Evolutionary conservation across 2,797 vertebrate genomes (phyloP).

Genomic region (Anas flavirostris): DNA sequence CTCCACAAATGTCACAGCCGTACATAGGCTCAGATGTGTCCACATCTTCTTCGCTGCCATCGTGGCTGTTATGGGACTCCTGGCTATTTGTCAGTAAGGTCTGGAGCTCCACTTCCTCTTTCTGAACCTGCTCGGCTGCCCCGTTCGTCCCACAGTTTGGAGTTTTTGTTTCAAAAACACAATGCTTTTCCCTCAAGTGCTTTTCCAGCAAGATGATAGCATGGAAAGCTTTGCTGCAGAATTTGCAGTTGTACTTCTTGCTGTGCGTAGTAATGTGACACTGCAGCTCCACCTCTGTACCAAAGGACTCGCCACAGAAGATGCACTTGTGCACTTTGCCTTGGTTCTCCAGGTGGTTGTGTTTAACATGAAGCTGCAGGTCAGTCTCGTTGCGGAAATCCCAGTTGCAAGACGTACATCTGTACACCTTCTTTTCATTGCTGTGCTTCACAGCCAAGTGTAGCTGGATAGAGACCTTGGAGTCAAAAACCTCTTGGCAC

Average conservation of each 20-base stretch:
- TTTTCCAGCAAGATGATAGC: conserved; percentile 95
- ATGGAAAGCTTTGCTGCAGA: conserved; percentile 98
- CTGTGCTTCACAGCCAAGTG: conserved; percentile 98
- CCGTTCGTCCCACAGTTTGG: conserved; percentile 94
- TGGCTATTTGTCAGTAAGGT: conserved; percentile 92
- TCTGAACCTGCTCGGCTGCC: conserved; percentile 88
- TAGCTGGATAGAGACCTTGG: conserved; percentile 96
- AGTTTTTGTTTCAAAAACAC: conserved; percentile 93
- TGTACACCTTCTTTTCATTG: conserved; percentile 96
- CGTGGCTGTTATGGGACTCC: conserved; percentile 91
- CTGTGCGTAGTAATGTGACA: conserved; percentile 99
- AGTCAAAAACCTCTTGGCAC: conserved; percentile 98
- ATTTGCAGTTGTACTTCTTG: conserved; percentile 98
- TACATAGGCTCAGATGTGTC: conserved; percentile 96
- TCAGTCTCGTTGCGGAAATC: conserved; percentile 96
- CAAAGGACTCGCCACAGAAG: conserved; percentile 96
- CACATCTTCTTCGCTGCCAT: conserved; percentile 94
- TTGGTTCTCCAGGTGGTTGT: conserved; percentile 97
- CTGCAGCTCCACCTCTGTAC: conserved; percentile 97
- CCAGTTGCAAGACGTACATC: conserved; percentile 98
- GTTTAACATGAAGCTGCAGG: conserved; percentile 95
- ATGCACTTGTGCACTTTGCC: conserved; percentile 96
- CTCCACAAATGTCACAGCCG: conserved; percentile 96
- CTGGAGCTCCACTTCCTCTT: conserved; percentile 94
- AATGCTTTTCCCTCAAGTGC: conserved; percentile 96